Evolutionary conservation across 1,140 invertebrate genomes (phyloP).

Genomic region (Melipona quadrifasciata): DNA sequence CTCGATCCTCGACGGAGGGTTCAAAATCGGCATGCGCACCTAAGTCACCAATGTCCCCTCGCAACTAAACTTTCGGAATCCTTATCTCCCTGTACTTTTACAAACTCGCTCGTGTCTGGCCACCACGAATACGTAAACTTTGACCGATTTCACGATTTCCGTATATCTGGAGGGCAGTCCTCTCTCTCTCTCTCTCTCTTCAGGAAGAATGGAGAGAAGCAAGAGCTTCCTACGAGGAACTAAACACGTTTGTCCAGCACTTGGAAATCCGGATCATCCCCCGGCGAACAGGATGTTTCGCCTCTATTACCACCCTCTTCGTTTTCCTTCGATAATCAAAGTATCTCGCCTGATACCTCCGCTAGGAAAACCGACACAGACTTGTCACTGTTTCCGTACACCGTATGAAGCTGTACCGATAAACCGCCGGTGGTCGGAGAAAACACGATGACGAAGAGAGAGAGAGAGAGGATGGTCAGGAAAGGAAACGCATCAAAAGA

Average conservation of each 20-base stretch:
- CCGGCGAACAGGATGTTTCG: background rate
- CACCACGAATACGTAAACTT: background rate
- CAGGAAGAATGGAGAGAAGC: too few species aligned
- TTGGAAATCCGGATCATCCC: slow-evolving; percentile 22
- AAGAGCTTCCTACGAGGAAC: background rate
- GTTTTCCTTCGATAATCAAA: slow-evolving; percentile 39
- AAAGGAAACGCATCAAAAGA: slow-evolving; percentile 4
- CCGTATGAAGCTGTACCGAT: slow-evolving; percentile 4
- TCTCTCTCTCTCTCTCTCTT: too few species aligned
- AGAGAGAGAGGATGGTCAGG: slow-evolving; percentile 1
- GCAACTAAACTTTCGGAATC: background rate
- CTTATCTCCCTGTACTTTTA: background rate
- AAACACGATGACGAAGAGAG: background rate
- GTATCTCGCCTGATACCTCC: background rate
- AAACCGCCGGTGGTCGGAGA: background rate
- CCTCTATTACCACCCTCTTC: slow-evolving; percentile 13
- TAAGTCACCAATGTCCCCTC: background rate
- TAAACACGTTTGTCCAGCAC: background rate
- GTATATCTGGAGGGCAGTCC: background rate
- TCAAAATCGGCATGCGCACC: background rate
- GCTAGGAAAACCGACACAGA: background rate
- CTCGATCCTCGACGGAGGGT: too few species aligned
- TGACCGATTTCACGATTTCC: background rate
- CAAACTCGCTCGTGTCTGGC: background rate
- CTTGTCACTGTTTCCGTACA: background rate